Base-by-base conservation (phyloP, 2,888 invertebrate species). In the Nomada fabriciana region DNA sequence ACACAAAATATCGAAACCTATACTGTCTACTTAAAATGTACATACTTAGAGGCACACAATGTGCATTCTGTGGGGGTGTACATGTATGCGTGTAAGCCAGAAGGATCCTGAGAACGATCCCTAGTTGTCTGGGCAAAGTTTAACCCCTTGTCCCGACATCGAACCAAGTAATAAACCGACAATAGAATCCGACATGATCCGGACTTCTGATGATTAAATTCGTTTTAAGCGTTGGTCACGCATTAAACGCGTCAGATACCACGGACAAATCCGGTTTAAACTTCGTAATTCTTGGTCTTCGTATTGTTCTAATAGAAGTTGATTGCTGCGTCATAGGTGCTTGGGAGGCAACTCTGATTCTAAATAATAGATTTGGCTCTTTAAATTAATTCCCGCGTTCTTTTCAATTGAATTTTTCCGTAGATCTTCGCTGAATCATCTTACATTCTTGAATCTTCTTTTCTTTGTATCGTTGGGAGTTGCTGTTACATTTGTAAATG, bases 181-280 rank as follows among this genome's bases (percentile, higher is more conserved):
- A 91, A 91, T 91, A 84, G 87, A 89, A 92, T 91, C 90, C 88
- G 85, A 91, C 90, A 77, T 73, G 86, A 91, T 89, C 92, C 90
- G 86, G 91, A 89, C 83, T 67, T 36, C 29, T 15, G 53, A 65
- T 25, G 81, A 76, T 80, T 82, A 64, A 72, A 76, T 72, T 64
- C 59, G 36, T 72, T 68, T 68, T 36, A 57, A 59, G 52, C 57
- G 80, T 36, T 57, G 29, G n/a, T 1, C 20, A 10, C 23, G 64
- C 59, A 67, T 80, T 53, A 61, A 52, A 29, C 50, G 61, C 36
- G 20, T 59, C 59, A 23, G 52, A n/a, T 52, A n/a, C 50, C 1
- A 43, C 4, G 53, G 55, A 60, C 57, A 80, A 42, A 72, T 76
- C 71, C 59, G 42, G 76, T 68, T 74, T 50, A 42, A 75, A 74